Percentiles rank a stretch among this genome's conserved stretches.
Evolutionary conservation across 2,113 vertebrate species (phyloP).

Genomic region (human (Homo sapiens)): DNA sequence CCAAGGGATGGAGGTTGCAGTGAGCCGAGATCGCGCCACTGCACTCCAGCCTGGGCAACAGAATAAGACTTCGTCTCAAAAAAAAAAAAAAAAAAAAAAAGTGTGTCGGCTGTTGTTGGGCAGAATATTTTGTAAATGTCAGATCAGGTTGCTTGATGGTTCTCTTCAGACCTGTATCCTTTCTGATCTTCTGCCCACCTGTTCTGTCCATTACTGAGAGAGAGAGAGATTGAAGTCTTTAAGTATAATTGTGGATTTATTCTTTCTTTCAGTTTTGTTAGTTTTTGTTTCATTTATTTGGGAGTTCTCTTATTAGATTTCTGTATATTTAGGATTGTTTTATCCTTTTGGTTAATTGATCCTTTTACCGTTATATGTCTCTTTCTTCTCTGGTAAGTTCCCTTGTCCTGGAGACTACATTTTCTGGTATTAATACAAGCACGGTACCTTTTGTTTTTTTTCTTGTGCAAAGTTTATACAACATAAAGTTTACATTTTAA

Average conservation of each 20-base stretch:
- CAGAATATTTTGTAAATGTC: background rate
- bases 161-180: background rate
- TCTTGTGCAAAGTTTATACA: background rate
- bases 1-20: too few relatives aligned
- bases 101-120: background rate
- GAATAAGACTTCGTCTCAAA: too few relatives aligned
- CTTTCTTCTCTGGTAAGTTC: background rate
- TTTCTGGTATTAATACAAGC: background rate
- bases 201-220: background rate
- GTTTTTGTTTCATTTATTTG: background rate
- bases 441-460: background rate
- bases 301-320: background rate
- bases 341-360: background rate
- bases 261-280: background rate
- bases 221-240: background rate
- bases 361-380: background rate
- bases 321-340: background rate
- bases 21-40: too few relatives aligned
- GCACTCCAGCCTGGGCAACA: too few relatives aligned
- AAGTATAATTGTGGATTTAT: background rate
- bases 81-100: background rate
- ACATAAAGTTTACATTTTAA: background rate
- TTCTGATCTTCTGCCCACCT: background rate
- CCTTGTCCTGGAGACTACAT: background rate
- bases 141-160: background rate